Evolutionary conservation across 2,888 invertebrate species (phyloP), one percentile per base, ranked within the genome.

Genomic region (Lasioglossum morio): DNA sequence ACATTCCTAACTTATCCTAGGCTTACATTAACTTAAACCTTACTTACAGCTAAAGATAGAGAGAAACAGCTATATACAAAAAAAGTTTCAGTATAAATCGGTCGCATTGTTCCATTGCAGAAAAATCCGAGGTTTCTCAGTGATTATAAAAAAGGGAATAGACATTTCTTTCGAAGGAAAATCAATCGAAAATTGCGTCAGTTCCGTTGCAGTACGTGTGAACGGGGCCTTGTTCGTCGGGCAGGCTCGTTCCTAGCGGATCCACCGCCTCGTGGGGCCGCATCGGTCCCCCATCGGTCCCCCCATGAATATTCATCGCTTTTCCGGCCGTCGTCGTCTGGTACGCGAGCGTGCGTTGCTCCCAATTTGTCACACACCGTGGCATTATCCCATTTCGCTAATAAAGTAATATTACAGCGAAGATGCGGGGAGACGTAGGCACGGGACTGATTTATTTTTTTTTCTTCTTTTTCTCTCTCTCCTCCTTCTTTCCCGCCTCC

Each of bases 341-440:
- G 82, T 89, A 86, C 88, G 85, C 82, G 85, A 87, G 90, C 94
- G 94, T 93, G 91, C 94, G 92, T 94, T 94, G 94, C 94, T 94
- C 94, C 94, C 94, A 95, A 95, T 94, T 95, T 95, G 95, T 94
- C 94, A 94, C 95, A 94, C 94, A 94, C 93, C 94, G 92, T 93
- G 94, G 94, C 93, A 94, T 94, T 94, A 94, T 94, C 94, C 93
- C 93, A 94, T 94, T 94, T 93, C 90, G 90, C 92, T 94, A 94
- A 95, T 94, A 94, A 94, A 95, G 94, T 89, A 92, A 93, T 94
- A 93, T 94, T 92, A 92, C 90, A 86, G 70, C 89, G 82, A 73
- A 70, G 77, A 46, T 70, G 79, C 72, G 37, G 30, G 69, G 85
- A 85, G 77, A 72, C 75, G 77, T 63, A 79, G 63, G 72, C 91